Evolutionary conservation across 1,140 invertebrate species (phyloP).

Genomic region (Drosophila trapezifrons): DNA sequence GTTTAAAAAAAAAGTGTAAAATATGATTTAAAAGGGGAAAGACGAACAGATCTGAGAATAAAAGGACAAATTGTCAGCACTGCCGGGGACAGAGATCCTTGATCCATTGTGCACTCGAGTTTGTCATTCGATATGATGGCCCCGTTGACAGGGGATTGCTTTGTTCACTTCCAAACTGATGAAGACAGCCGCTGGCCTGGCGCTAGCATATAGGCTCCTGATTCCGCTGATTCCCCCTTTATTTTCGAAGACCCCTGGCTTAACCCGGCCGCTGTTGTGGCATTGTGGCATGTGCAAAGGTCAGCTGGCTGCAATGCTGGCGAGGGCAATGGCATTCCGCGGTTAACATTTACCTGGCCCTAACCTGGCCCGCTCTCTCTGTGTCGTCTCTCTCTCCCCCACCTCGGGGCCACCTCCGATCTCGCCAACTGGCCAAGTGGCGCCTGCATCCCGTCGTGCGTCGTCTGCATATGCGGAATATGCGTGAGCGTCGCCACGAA

Average conservation of each 20-base stretch:
- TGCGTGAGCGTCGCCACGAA: constrained; percentile 74
- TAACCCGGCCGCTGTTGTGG: no score
- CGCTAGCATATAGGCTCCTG: constrained; percentile 23
- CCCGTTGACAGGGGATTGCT: constrained; percentile 58
- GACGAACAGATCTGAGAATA: neutral
- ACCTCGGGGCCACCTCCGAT: neutral
- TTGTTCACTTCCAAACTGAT: constrained; percentile 17
- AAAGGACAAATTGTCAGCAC: neutral
- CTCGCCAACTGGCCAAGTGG: constrained; percentile 61
- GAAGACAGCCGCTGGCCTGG: constrained; percentile 37
- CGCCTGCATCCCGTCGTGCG: constrained; percentile 80
- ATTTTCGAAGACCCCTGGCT: neutral
- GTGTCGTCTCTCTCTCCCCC: neutral
- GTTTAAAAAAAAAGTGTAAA: no score
- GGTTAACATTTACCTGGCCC: constrained; percentile 63
- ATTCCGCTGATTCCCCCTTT: constrained; percentile 18
- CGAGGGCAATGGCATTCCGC: constrained; percentile 69
- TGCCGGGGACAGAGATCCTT: neutral
- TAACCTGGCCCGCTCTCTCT: neutral
- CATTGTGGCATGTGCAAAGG: constrained; percentile 78
- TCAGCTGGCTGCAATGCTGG: constrained; percentile 64
- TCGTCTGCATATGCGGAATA: constrained; percentile 82
- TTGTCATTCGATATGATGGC: constrained; percentile 77
- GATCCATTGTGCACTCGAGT: constrained; percentile 55
- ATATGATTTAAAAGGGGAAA: no score